Percentiles rank a stretch among this genome's conserved stretches.
These are phyloP conservation scores for Cetonia aurata DNA, from an alignment of 2,888 invertebrate genomes.

Conservation along the genomic window DNA sequence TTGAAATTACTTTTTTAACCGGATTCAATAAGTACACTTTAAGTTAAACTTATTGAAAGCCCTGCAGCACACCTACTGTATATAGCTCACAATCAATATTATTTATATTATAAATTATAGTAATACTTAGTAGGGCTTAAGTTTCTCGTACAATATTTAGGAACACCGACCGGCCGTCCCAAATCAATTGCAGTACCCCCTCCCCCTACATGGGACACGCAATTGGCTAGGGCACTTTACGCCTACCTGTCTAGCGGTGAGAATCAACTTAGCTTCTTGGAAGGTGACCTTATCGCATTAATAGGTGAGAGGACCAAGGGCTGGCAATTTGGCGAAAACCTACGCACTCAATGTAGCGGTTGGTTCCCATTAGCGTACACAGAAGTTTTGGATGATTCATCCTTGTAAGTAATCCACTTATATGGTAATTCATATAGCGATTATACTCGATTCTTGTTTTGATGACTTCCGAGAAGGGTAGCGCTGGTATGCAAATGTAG, in stretches of 20 bases:
- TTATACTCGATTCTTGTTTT: slow-evolving; percentile 38
- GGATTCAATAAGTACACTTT: too few species aligned
- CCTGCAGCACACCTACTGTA: too few species aligned
- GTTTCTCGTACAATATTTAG: slow-evolving; percentile 28
- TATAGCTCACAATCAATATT: too few species aligned
- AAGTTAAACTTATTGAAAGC: too few species aligned
- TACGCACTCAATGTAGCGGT: slow-evolving; percentile 90
- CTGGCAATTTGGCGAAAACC: slow-evolving; percentile 97
- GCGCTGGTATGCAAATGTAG: slow-evolving; percentile 35
- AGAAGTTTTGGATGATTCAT: slow-evolving; percentile 79
- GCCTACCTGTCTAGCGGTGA: slow-evolving; percentile 91
- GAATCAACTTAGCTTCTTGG: slow-evolving; percentile 92
- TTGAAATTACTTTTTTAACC: too few species aligned
- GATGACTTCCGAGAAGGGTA: slow-evolving; percentile 28
- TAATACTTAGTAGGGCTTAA: not conserved
- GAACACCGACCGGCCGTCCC: slow-evolving; percentile 70
- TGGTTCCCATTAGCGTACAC: slow-evolving; percentile 98
- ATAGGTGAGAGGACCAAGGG: slow-evolving; percentile 94
- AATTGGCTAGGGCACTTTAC: slow-evolving; percentile 87
- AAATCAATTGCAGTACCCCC: slow-evolving; percentile 76
- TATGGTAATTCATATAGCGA: slow-evolving; percentile 41
- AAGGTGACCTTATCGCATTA: slow-evolving; percentile 89
- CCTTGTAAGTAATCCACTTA: slow-evolving; percentile 68
- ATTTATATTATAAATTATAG: not conserved
- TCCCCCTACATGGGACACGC: slow-evolving; percentile 76